Evolutionary conservation across 2,113 vertebrate species (phyloP).

Genomic region (Pogonocichla stellata): DNA sequence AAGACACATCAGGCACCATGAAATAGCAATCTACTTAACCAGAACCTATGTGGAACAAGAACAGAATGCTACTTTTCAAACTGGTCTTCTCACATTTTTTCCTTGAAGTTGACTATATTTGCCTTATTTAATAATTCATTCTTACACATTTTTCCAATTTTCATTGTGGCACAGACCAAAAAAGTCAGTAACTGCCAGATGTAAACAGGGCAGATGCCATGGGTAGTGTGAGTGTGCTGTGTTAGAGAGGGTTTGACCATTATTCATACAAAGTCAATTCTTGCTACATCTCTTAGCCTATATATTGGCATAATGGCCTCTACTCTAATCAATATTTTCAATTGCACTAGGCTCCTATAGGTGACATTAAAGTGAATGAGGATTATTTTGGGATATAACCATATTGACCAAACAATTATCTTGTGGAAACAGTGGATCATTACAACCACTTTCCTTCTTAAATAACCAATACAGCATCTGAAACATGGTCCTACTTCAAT

Average conservation of each 20-base stretch:
- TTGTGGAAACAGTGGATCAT: conserved; percentile 15
- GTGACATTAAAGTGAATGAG: neutral
- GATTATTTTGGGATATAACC: conserved; percentile 24
- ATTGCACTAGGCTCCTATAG: neutral
- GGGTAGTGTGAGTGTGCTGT: neutral
- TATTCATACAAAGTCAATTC: neutral
- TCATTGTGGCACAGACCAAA: neutral
- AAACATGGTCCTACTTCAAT: neutral
- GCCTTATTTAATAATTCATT: neutral
- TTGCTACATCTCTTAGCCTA: neutral
- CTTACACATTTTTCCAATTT: neutral
- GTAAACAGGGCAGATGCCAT: neutral
- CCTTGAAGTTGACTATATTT: neutral
- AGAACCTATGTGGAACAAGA: neutral
- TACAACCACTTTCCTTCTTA: neutral
- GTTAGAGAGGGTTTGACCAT: neutral
- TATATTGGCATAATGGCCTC: neutral
- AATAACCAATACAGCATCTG: conserved; percentile 10
- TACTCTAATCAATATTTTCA: conserved; percentile 32
- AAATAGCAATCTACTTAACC: neutral
- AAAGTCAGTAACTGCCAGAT: neutral
- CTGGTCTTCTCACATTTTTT: neutral
- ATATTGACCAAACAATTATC: conserved; percentile 50
- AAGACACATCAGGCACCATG: neutral
- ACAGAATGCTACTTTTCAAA: neutral